Base-by-base conservation (phyloP, 2,113 vertebrate species). In the Chloebia gouldiae region DNA sequence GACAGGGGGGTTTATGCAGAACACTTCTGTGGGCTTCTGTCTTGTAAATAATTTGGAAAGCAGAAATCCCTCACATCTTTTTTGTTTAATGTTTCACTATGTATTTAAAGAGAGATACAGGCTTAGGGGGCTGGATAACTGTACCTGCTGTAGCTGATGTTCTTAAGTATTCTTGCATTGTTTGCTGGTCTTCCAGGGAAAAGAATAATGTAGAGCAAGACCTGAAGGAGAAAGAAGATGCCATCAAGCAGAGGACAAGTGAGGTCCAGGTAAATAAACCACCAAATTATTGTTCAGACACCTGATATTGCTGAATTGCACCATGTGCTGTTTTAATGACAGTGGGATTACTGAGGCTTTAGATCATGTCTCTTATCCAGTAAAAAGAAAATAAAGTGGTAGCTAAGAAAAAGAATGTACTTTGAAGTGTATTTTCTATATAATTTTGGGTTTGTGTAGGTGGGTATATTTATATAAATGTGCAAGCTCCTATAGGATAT, bases 161-260 rank as follows among this genome's bases (percentile, higher is more conserved):
- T 96, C 98, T 99, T 76, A 99, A 99, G 98, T 99, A 99, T 98
- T 98, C 99, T 76, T 99, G 98, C 98, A 97, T 99, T 97, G 97
- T 99, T 96, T 99, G 99, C 98, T 99, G 99, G 99, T 98, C 98
- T 97, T 99, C 98, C 97, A 99, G 99, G 98, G 99, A 99, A 98
- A 99, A 99, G 98, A 99, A 96, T 95, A 97, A 98, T 84, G 99
- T 99, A 97, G 99, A 99, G 87, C 99, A 99, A 96, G 99, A 99
- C 90, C 98, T 99, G 96, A 99, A 98, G 94, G 99, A 99, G 96
- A 99, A 99, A 83, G 99, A 99, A 97, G 99, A 99, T 91, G 97
- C 98, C 86, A 98, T 99, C 97, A 98, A 98, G 91, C 98, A 99
- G 97, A 98, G 98, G 94, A 99, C 97, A 91, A 98, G 73, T 11